phyloP scores from a whole-genome alignment of 2,888 invertebrate species.

The Morinoia aosen region DNA sequence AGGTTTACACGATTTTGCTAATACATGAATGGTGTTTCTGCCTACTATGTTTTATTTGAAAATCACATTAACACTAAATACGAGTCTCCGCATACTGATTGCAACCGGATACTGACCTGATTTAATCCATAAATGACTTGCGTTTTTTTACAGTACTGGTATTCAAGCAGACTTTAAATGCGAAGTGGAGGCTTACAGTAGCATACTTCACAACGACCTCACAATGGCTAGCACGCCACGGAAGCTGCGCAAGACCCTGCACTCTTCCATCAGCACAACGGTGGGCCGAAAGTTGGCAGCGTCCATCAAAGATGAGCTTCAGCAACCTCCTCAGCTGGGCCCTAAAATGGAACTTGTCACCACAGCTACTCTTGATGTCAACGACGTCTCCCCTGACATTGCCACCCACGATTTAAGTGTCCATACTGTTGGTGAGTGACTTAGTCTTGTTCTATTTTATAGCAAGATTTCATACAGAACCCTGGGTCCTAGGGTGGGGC shows the following conservation, averaged over 20 bases:
- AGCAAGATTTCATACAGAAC: background rate
- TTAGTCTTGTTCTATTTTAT: background rate
- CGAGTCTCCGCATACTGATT: background rate
- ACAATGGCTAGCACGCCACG: slow-evolving; percentile 78
- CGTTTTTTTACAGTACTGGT: slow-evolving; percentile 73
- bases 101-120: slow-evolving; percentile 55
- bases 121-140: background rate
- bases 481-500: background rate
- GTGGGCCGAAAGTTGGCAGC: slow-evolving; percentile 78
- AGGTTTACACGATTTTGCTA: no score
- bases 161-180: slow-evolving; percentile 77
- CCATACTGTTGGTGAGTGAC: slow-evolving; percentile 72
- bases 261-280: slow-evolving; percentile 77
- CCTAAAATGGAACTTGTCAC: slow-evolving; percentile 79
- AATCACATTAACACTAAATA: no score
- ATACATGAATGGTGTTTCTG: no score
- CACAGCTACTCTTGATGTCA: slow-evolving; percentile 75
- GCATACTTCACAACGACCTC: slow-evolving; percentile 77
- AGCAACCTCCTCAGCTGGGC: slow-evolving; percentile 73
- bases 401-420: slow-evolving; percentile 73
- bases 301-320: slow-evolving; percentile 75
- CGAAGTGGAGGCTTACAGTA: slow-evolving; percentile 77
- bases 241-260: slow-evolving; percentile 77
- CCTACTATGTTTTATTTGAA: no score
- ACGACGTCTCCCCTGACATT: slow-evolving; percentile 75